Evolutionary conservation across 1,140 invertebrate genomes (phyloP), one percentile per base, ranked within the genome.

Genomic region (Bombus haemorrhoidalis): DNA sequence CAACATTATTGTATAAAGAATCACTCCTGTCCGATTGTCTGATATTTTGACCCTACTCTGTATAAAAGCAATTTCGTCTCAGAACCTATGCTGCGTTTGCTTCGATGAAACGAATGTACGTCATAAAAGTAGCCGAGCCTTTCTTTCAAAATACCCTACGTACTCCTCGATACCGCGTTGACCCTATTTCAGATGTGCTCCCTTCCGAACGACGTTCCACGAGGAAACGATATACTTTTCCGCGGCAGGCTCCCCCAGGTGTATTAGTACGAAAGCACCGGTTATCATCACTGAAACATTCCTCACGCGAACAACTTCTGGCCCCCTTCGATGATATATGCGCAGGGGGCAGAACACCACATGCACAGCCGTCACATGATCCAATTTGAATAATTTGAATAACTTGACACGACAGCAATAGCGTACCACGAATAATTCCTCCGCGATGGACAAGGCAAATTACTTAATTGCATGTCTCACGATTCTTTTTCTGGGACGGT

Each of bases 341-440:
- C 28, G 3, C 25, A 62, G n/a, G n/a, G 25, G 41, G 28, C 12
- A 28, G 72, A 66, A 66, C 34, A 66, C 47, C 47, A 53, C 47
- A 53, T 53, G 74, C 53, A 47, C 41, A 53, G 37, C 25, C 81
- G 74, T 77, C 74, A 64, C 81, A 83, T 83, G 81, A 83, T 83
- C 74, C 62, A 57, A 77, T 77, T 77, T 77, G 62, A 83, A 66
- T 83, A 77, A 83, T 83, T 83, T 83, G 74, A 83, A 83, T 83
- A 83, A 77, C 74, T 69, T 68, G 62, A 39, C 81, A 83, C 81
- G 81, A 37, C 37, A 83, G 34, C 73, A 41, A 76, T 76, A 10
- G 32, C 47, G 18, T 18, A 32, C 41, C 81, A 62, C 81, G 73
- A 69, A 57, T 69, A 69, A 53, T 32, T 12, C 32, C 47, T 12